These are phyloP conservation scores for Geotrupes spiniger DNA, from an alignment of 2,888 invertebrate genomes.

Conservation along the genomic window DNA sequence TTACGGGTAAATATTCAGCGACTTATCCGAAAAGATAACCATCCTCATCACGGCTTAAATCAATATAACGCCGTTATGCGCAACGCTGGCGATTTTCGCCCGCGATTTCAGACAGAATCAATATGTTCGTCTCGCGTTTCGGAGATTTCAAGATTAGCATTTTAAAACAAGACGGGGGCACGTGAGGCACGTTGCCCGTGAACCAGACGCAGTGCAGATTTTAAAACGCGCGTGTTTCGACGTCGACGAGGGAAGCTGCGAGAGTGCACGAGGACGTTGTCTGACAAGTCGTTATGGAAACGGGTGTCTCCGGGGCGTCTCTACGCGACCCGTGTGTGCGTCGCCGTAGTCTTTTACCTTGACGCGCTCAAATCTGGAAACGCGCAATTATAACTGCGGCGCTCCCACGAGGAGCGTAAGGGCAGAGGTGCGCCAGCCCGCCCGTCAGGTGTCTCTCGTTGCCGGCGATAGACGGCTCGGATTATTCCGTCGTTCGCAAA, in stretches of 20 bases:
- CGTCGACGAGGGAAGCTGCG: constrained; percentile 25
- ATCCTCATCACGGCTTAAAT: too few species aligned
- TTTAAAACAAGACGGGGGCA: not conserved
- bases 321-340: constrained; percentile 22
- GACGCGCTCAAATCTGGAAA: constrained; percentile 2
- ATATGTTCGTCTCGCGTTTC: not conserved
- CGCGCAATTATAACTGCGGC: not conserved
- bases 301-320: constrained; percentile 30
- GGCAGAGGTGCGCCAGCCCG: too few species aligned
- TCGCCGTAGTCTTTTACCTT: not conserved
- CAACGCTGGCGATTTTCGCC: too few species aligned
- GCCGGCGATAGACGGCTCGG: not conserved
- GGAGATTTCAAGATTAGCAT: not conserved
- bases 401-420: too few species aligned
- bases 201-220: not conserved
- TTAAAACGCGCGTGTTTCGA: constrained; percentile 21
- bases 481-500: not conserved
- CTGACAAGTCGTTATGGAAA: constrained; percentile 34
- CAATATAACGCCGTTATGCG: too few species aligned
- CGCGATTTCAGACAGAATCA: too few species aligned
- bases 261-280: constrained; percentile 25
- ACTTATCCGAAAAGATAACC: constrained; percentile 6
- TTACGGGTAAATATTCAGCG: not conserved
- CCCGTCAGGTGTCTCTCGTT: not conserved
- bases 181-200: too few species aligned